These are phyloP conservation scores for Anas capensis DNA, from an alignment of 2,797 vertebrate species.

Conservation along the genomic window DNA sequence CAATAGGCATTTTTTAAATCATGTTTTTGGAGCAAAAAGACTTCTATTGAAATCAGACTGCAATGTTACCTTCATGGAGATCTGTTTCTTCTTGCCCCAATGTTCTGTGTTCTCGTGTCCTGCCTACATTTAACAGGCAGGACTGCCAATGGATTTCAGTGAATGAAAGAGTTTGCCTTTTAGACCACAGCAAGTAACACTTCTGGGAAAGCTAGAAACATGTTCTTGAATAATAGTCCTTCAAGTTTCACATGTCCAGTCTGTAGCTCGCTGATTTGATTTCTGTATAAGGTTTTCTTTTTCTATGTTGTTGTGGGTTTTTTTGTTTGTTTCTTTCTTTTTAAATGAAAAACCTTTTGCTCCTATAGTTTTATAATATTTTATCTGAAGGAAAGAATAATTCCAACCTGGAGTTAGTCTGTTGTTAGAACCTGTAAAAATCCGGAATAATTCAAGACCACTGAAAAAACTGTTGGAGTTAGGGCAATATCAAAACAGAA, in stretches of 20 bases:
- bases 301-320: background rate
- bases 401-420: background rate
- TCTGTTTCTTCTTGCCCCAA: background rate
- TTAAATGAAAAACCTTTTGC: background rate
- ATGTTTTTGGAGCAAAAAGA: background rate
- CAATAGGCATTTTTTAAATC: background rate
- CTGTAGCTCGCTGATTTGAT: background rate
- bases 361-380: background rate
- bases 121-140: background rate
- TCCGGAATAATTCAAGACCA: background rate
- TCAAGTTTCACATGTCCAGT: background rate
- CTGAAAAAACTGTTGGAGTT: background rate
- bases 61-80: background rate
- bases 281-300: background rate
- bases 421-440: background rate
- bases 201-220: background rate
- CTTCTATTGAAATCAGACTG: background rate
- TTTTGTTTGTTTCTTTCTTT: background rate
- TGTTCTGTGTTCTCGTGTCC: background rate
- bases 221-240: background rate
- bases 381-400: background rate
- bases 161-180: background rate
- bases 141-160: background rate
- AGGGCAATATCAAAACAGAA: background rate
- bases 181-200: background rate